Percentiles rank a stretch among this genome's conserved stretches.
Evolutionary conservation across 2,113 vertebrate species (phyloP).

Genomic region (Chroicocephalus ridibundus): DNA sequence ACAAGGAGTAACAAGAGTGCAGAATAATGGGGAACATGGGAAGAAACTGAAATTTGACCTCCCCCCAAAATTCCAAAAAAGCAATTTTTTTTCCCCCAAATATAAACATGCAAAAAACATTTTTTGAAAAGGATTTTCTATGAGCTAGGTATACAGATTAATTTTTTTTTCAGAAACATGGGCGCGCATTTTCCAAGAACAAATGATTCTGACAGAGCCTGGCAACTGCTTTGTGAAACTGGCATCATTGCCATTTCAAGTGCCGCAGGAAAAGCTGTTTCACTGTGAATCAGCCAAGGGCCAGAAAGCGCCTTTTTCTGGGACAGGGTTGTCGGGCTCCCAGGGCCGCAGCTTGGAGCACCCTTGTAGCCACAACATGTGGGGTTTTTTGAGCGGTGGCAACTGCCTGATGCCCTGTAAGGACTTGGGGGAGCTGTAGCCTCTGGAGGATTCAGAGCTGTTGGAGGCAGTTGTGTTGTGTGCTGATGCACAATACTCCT

Average conservation of each 20-base stretch:
- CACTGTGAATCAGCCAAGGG: background rate
- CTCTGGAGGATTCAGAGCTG: background rate
- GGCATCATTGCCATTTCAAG: background rate
- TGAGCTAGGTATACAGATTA: background rate
- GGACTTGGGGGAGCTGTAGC: background rate
- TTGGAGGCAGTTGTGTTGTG: background rate
- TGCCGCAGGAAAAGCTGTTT: background rate
- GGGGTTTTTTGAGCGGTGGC: background rate
- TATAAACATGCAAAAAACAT: rapidly evolving
- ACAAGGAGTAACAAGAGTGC: background rate
- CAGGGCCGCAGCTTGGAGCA: background rate
- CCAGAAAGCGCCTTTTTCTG: background rate
- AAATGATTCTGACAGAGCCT: background rate
- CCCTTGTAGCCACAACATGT: background rate
- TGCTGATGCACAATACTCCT: background rate
- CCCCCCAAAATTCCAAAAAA: background rate
- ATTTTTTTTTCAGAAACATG: background rate
- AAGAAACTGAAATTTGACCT: background rate
- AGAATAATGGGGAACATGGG: background rate
- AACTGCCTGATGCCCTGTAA: background rate
- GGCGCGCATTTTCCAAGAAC: background rate
- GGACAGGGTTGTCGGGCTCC: background rate
- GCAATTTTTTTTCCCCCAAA: background rate
- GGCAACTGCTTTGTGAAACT: background rate
- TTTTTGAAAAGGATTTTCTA: background rate